Evolutionary conservation across 2,797 vertebrate species (phyloP), one percentile per base, ranked within the genome.

Genomic region (Lepus townsendii): DNA sequence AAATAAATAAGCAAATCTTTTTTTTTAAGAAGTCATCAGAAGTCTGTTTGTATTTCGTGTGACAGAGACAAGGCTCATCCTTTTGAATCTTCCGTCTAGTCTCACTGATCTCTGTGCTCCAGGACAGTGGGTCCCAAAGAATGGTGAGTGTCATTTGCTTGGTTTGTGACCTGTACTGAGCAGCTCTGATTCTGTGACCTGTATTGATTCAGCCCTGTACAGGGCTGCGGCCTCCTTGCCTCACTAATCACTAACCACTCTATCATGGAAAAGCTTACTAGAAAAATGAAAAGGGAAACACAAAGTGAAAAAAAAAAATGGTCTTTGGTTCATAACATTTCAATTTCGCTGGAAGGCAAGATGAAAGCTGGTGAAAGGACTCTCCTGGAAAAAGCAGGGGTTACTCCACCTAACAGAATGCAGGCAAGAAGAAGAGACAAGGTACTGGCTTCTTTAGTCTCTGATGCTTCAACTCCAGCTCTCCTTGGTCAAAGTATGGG

Each of bases 341-440:
- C 83, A 80, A 20, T 65, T 42, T 96, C 27, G 42, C 62, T 77
- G 92, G 82, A 96, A 50, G n/a, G 32, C 76, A 63, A 96, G 87
- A 94, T 65, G 91, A 93, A 96, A 94, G 80, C 62, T 96, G 88
- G 60, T 13, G 19, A 90, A 78, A 97, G 72, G 24, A 19, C 2
- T 71, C n/a, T 88, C 20, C 38, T 90, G 26, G 0, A 3, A 94
- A 95, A 20, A 13, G 38, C 85, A 88, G 42, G 35, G 94, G 35
- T 97, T 94, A 92, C 78, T 95, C 97, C 86, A 87, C 90, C 84
- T 96, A 96, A 57, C 8, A 77, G 52, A 96, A 97, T 96, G 96
- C 84, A 95, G 30, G 10, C 54, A 7, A 63, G 22, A 78, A 93
- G 92, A 96, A 62, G 82, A 93, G 27, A 79, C 10, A 78, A 27